Evolutionary conservation across 2,888 invertebrate genomes (phyloP).

Genomic region (Sicus ferrugineus): DNA sequence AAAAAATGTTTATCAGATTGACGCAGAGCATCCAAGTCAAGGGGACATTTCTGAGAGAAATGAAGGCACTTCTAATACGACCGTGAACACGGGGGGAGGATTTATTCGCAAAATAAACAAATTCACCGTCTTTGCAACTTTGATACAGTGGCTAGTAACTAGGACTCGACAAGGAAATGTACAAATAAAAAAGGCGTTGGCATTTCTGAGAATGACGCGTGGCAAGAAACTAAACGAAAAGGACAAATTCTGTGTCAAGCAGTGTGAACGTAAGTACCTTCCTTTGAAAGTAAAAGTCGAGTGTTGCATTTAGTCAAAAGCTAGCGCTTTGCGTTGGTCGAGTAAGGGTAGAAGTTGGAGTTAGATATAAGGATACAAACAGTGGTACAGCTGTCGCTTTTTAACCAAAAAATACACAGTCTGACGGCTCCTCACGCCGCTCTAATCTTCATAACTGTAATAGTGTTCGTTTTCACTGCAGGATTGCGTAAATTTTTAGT

Average conservation of each 20-base stretch:
- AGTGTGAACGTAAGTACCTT: constrained; percentile 60
- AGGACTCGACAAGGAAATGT: constrained; percentile 49
- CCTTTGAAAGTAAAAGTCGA: no score
- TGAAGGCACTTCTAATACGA: constrained; percentile 30
- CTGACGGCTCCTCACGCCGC: no score
- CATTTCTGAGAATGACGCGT: constrained; percentile 47
- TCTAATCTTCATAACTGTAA: no score
- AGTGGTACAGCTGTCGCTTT: no score
- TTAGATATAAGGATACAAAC: no score
- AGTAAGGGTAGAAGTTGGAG: no score
- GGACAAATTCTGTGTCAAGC: constrained; percentile 51
- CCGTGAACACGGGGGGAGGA: constrained; percentile 34
- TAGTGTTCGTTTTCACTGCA: no score
- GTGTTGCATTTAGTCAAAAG: no score
- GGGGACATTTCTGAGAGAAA: constrained; percentile 23
- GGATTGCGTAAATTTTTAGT: no score
- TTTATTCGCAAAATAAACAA: constrained; percentile 56
- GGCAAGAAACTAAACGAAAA: constrained; percentile 48
- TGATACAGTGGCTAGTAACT: constrained; percentile 61
- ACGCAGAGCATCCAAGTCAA: constrained; percentile 10
- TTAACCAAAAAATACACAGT: no score
- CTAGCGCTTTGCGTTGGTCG: no score
- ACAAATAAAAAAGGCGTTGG: constrained; percentile 51
- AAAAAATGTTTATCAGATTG: background rate
- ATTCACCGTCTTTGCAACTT: constrained; percentile 58